Evolutionary conservation across 2,888 invertebrate species (phyloP).

Genomic region (Harmothoe impar): DNA sequence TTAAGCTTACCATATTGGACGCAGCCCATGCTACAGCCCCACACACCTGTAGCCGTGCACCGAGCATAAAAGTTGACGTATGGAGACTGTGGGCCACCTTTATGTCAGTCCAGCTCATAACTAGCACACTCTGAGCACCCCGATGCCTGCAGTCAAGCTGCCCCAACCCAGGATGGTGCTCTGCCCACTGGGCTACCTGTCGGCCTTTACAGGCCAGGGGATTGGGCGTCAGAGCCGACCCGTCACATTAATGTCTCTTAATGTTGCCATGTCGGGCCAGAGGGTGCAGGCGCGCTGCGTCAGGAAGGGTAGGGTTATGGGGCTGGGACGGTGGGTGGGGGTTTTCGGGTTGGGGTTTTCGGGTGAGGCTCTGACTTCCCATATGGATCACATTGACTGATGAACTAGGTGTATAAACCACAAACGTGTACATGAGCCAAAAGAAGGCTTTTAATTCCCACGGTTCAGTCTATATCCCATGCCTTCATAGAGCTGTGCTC

Average conservation of each 20-base stretch:
- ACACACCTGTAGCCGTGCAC: neutral
- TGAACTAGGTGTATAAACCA: too few relatives aligned
- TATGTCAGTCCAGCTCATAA: neutral
- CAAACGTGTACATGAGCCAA: too few relatives aligned
- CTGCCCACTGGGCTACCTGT: neutral
- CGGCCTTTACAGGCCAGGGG: neutral
- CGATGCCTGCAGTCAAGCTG: neutral
- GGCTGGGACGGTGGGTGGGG: neutral
- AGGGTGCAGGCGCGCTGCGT: neutral
- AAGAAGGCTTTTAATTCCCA: too few relatives aligned
- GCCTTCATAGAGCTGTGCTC: too few relatives aligned
- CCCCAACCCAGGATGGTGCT: neutral
- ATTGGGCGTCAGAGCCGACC: neutral
- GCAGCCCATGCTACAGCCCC: neutral
- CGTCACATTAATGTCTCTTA: neutral
- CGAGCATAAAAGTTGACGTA: slow-evolving; percentile 32
- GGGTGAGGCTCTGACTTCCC: too few relatives aligned
- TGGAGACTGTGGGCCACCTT: neutral
- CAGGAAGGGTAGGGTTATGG: neutral
- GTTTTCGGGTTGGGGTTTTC: too few relatives aligned
- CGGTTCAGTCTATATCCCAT: too few relatives aligned
- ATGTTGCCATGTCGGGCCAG: neutral
- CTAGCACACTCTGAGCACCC: too few relatives aligned
- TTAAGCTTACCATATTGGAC: neutral
- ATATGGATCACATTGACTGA: too few relatives aligned